A percentile compares a stretch with the other conserved stretches of the same genome.
phyloP scores from a whole-genome alignment of 1,140 invertebrate genomes.

The Leptestheria dahalacensis region DNA sequence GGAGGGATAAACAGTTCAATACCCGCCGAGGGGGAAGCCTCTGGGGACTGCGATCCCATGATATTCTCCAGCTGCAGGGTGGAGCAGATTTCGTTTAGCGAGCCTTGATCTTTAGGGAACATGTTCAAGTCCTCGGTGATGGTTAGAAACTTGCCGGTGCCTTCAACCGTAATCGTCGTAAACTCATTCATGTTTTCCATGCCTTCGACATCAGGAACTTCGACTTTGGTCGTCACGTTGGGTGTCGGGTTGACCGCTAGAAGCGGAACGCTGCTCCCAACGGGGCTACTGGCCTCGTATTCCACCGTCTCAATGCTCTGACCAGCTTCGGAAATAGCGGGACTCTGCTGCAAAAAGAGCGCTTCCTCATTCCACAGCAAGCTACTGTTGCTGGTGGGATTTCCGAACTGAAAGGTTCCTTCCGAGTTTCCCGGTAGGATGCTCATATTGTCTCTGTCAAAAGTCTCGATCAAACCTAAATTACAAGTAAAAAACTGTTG shows the following conservation, averaged over 20 bases:
- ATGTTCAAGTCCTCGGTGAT: slow-evolving; percentile 16
- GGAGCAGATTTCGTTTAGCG: slow-evolving; percentile 9
- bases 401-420: background rate
- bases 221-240: background rate
- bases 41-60: background rate
- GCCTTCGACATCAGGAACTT: background rate
- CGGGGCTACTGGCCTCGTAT: background rate
- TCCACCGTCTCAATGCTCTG: background rate
- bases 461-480: background rate
- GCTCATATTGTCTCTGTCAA: background rate
- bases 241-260: background rate
- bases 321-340: background rate
- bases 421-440: background rate
- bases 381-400: background rate
- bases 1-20: background rate
- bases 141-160: background rate
- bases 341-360: background rate
- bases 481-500: background rate
- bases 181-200: background rate
- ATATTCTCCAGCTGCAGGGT: background rate
- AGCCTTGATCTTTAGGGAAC: slow-evolving; percentile 2
- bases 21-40: background rate
- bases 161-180: background rate
- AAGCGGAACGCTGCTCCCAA: background rate
- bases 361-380: background rate